Percentiles rank a stretch among this genome's conserved stretches.
phyloP scores from a whole-genome alignment of 23 tunicate genomes.

The Trididemnum clinides region DNA sequence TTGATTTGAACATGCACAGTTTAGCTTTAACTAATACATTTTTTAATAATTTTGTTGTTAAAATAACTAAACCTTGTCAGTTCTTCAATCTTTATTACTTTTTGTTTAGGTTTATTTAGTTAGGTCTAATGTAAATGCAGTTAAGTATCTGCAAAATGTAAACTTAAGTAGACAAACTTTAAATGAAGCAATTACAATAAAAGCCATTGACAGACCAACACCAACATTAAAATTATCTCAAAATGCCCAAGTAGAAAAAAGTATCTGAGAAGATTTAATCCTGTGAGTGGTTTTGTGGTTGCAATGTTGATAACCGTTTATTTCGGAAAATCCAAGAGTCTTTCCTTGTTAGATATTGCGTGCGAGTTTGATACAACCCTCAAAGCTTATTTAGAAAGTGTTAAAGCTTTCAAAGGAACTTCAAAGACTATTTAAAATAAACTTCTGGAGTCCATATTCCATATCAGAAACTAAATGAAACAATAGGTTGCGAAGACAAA shows the following conservation, averaged over 20 bases:
- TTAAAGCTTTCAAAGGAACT: neutral
- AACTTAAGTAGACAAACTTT: neutral
- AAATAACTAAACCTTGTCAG: too few relatives aligned
- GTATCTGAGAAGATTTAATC: neutral
- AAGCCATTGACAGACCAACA: neutral
- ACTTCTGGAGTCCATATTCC: neutral
- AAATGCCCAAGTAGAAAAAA: neutral
- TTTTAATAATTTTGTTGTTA: too few relatives aligned
- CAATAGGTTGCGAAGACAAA: too few relatives aligned
- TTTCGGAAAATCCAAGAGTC: neutral
- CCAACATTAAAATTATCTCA: neutral
- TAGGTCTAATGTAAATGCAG: neutral
- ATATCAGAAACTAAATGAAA: neutral
- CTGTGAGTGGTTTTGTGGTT: conserved; percentile 3
- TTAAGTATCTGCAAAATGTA: neutral
- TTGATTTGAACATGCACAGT: too few relatives aligned
- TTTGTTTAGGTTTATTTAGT: too few relatives aligned
- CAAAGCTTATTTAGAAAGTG: neutral
- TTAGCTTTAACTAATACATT: too few relatives aligned
- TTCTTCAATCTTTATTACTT: too few relatives aligned
- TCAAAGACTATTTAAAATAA: neutral
- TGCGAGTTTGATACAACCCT: neutral
- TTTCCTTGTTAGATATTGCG: neutral
- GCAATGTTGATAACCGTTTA: neutral
- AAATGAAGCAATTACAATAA: neutral